Base-by-base conservation (phyloP, 2,888 invertebrate genomes). In the Chymomyza fuscimana region DNA sequence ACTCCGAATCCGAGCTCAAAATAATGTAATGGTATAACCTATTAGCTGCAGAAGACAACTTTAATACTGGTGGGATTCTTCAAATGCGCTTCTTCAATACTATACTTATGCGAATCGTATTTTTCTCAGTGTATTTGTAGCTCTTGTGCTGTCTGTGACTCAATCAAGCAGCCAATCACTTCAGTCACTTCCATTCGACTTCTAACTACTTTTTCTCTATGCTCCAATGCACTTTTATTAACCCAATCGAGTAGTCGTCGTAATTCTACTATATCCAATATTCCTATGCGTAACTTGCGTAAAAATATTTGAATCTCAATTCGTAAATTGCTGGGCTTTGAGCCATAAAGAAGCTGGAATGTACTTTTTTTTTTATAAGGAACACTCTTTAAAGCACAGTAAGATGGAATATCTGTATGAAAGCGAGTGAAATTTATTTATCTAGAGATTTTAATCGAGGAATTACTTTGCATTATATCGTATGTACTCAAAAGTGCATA, bases 171-270 rank as follows among this genome's bases (percentile, higher is more conserved):
- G 62, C 56, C 29, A 64, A 56, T 50, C 19, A 36, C 10, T 25
- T 50, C 22, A 65, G 56, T 67, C 73, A 74, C 72, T 81, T 73
- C 63, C 77, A 73, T 84, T 72, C 70, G 72, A 70, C 81, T 86
- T 72, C 81, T 85, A 88, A 88, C 80, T 86, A 86, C 86, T 81
- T 87, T 88, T 87, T 73, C 89, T 87, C 69, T 76, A 88, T 81
- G 89, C 87, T 77, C 73, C 77, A 81, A 51, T 86, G 86, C 63
- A 29, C 74, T 76, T 88, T 79, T 85, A 88, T 85, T 88, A 85
- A 79, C 67, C 74, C 71, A 72, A 74, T 72, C 73, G 85, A 75
- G 75, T 69, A 70, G 63, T 15, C 4, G 10, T 46, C 10, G 12
- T 7, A 46, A 12, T 12, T 46, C 40, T 46, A 46, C 12, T 46